Base-by-base conservation (phyloP, 2,888 invertebrate species). In the Miltochrista miniata region DNA sequence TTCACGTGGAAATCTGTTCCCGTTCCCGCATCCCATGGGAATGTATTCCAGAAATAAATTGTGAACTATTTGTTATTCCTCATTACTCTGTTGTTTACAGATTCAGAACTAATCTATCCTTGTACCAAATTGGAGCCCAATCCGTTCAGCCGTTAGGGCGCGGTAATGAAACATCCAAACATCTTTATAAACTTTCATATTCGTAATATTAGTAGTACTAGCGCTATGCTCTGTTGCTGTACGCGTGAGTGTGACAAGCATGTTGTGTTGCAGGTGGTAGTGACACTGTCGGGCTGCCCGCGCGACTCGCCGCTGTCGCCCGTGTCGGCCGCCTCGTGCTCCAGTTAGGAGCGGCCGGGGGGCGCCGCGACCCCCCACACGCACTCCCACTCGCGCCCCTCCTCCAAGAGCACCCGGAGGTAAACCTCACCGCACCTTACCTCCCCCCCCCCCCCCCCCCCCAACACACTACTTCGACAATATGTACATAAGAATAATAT, bases 251-350 rank as follows among this genome's bases (percentile, higher is more conserved):
- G 18, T 24, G 18, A 44, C 9, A 29, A 34, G 39, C 39, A 39
- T 24, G 35, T 54, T 59, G 35, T 37, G 39, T 39, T 45, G 39
- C 80, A 91, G 90, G 92, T 94, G 81, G 95, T 96, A 76, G 96
- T 97, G 85, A 98, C 98, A 68, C 92, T 98, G 87, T 97, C 97
- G 74, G 98, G 98, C 59, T 97, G 97, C 91, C 94, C 97, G 80
- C 94, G 97, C 69, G 97, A 97, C 90, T 95, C 96, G 61, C 95
- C 95, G 67, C 95, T 96, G 90, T 97, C 96, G 78, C 97, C 97
- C 70, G 93, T 96, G 87, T 96, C 96, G 83, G 97, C 97, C 75
- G 97, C 97, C 59, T 97, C 97, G 76, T 97, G 97, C 81, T 96
- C 96, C 94, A 97, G 97, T 96, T 97, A 97, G 96, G 92, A 91